Conservation (phyloP, 2,888 invertebrate species). For the Melolontha melolontha region DNA sequence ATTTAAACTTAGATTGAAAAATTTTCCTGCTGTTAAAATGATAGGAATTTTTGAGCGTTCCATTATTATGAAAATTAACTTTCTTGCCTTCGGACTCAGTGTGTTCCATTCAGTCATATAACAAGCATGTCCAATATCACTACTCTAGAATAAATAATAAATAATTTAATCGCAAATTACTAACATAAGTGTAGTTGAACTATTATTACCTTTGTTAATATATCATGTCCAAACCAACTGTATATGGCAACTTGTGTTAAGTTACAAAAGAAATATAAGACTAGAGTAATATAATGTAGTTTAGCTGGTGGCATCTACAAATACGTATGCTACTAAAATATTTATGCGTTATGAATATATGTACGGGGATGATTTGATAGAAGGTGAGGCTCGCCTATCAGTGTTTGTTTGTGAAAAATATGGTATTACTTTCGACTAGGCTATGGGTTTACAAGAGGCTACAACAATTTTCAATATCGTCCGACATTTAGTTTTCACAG, state of each 20-base stretch:
- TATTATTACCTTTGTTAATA: slow-evolving; percentile 46
- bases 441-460: too few relatives aligned
- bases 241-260: slow-evolving; percentile 50
- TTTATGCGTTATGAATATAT: background rate
- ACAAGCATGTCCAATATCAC: slow-evolving; percentile 45
- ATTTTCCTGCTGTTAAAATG: slow-evolving; percentile 50
- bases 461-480: too few relatives aligned
- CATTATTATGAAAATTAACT: slow-evolving; percentile 49
- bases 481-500: too few relatives aligned
- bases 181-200: too few relatives aligned
- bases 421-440: too few relatives aligned
- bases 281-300: slow-evolving; percentile 48
- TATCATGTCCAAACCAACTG: slow-evolving; percentile 52
- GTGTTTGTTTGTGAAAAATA: too few relatives aligned
- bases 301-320: slow-evolving; percentile 47
- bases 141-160: slow-evolving; percentile 37
- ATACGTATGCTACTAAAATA: slow-evolving; percentile 21
- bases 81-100: slow-evolving; percentile 41
- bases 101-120: slow-evolving; percentile 52
- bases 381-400: too few relatives aligned
- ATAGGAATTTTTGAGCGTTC: slow-evolving; percentile 50
- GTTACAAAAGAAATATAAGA: slow-evolving; percentile 49
- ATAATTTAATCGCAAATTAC: too few relatives aligned
- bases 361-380: too few relatives aligned
- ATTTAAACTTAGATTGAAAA: slow-evolving; percentile 47